Evolutionary conservation across 2,113 vertebrate genomes (phyloP), one percentile per base, ranked within the genome.

Genomic region (Dasyornis broadbenti): DNA sequence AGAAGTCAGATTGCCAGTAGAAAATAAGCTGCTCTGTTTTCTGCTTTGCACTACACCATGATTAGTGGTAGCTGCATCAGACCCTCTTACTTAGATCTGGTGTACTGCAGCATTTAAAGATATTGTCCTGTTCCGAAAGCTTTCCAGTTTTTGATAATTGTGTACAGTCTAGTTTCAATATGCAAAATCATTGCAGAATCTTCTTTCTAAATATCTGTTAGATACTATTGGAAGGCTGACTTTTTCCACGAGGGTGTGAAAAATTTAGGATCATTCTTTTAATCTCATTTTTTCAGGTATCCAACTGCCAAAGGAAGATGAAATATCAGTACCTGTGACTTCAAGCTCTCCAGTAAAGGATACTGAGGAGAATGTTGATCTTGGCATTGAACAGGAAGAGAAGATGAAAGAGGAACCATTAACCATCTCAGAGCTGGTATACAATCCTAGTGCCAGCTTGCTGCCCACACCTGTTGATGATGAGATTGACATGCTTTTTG

Each of bases 361-460:
- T 76, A 60, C 60, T 73, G 98, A 77, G 31, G 97, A 98, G 33
- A 97, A 97, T 39, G 92, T 96, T 71, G 98, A 97, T 59, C 69
- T 95, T 73, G 87, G 65, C 18, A 64, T 89, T 35, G 97, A 98
- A 78, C 98, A 98, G 27, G 97, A 98, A 72, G 98, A 98, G 50
- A 97, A 97, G 71, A 96, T 98, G 8, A 97, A 96, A 90, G 97
- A 98, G 15, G 98, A 98, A 10, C 97, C 98, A 23, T 97, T 99
- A 92, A 99, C 98, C 53, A 99, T 99, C 84, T 99, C 99, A 42
- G 99, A 99, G 97, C 97, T 99, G 47, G 96, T 97, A 2, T 99
- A 99, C 97, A 99, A 96, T 97, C 99, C 99, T n/a, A 99, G 99
- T 83, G 98, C 98, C 95, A 99, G 99, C 92, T 98, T 99, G 97